Conservation (phyloP, 2,888 invertebrate genomes). For the Nowickia ferox region DNA sequence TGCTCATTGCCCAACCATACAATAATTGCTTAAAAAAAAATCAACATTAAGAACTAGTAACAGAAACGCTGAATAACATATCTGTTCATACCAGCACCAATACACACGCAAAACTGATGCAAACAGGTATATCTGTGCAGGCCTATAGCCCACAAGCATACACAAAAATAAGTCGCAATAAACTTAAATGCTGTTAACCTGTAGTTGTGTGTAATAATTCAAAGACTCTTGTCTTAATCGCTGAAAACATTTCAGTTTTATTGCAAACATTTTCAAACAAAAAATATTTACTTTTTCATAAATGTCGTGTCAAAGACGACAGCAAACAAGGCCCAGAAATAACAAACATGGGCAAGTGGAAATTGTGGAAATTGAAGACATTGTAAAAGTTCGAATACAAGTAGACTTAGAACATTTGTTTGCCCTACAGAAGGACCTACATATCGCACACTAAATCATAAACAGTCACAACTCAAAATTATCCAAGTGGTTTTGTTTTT, state of each 20-base stretch:
- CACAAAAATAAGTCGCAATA: background rate
- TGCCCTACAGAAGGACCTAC: slow-evolving; percentile 10
- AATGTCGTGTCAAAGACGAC: slow-evolving; percentile 24
- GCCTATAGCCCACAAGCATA: too few relatives aligned
- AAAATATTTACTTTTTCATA: slow-evolving; percentile 32
- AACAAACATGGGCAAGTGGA: slow-evolving; percentile 9
- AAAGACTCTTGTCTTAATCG: slow-evolving; percentile 43
- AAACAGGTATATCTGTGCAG: too few relatives aligned
- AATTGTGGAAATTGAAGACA: slow-evolving; percentile 4
- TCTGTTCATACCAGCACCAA: too few relatives aligned
- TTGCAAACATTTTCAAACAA: slow-evolving; percentile 42
- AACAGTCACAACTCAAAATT: too few relatives aligned
- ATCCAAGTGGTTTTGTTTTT: too few relatives aligned
- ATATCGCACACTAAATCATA: too few relatives aligned
- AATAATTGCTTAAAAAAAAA: too few relatives aligned
- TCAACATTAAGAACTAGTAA: too few relatives aligned
- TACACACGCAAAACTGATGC: too few relatives aligned
- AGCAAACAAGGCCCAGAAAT: background rate
- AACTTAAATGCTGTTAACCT: slow-evolving; percentile 49
- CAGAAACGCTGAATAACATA: too few relatives aligned
- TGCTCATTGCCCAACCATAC: too few relatives aligned
- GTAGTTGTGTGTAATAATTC: slow-evolving; percentile 52
- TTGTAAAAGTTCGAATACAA: background rate
- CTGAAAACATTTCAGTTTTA: slow-evolving; percentile 46
- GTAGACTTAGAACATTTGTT: background rate